phyloP scores from a whole-genome alignment of 2,888 invertebrate genomes.

The Pomacea canaliculata region DNA sequence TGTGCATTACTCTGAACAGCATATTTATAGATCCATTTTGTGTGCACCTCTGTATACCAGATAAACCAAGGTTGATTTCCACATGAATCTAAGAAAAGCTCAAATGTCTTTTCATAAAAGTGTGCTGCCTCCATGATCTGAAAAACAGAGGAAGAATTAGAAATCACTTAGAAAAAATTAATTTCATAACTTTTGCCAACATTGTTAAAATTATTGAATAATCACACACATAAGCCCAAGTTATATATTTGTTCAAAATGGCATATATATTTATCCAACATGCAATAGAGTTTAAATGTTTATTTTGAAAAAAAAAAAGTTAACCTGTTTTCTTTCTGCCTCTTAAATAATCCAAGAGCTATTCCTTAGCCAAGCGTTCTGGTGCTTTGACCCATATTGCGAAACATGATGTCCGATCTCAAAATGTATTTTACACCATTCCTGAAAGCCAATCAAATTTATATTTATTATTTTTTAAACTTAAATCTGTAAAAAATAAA shows the following conservation, averaged over 20 bases:
- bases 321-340: constrained; percentile 62
- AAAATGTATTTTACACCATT: constrained; percentile 62
- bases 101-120: constrained; percentile 78
- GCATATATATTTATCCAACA: too few relatives aligned
- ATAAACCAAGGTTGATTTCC: too few relatives aligned
- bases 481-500: too few relatives aligned
- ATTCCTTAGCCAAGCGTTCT: constrained; percentile 39
- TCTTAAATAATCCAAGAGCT: constrained; percentile 53
- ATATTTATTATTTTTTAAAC: too few relatives aligned
- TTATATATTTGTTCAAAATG: too few relatives aligned
- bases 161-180: background rate
- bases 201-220: too few relatives aligned
- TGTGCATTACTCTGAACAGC: too few relatives aligned
- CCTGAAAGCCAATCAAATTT: constrained; percentile 33
- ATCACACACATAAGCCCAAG: too few relatives aligned
- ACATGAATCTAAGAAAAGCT: constrained; percentile 39
- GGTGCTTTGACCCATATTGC: constrained; percentile 37
- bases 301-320: background rate
- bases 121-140: constrained; percentile 84
- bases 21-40: too few relatives aligned
- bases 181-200: background rate
- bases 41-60: too few relatives aligned
- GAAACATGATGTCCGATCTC: constrained; percentile 63
- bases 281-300: too few relatives aligned
- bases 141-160: constrained; percentile 70